A percentile compares a stretch with the other conserved stretches of the same genome.
phyloP scores from a whole-genome alignment of 2,888 invertebrate genomes.

The Aphrophora alni region DNA sequence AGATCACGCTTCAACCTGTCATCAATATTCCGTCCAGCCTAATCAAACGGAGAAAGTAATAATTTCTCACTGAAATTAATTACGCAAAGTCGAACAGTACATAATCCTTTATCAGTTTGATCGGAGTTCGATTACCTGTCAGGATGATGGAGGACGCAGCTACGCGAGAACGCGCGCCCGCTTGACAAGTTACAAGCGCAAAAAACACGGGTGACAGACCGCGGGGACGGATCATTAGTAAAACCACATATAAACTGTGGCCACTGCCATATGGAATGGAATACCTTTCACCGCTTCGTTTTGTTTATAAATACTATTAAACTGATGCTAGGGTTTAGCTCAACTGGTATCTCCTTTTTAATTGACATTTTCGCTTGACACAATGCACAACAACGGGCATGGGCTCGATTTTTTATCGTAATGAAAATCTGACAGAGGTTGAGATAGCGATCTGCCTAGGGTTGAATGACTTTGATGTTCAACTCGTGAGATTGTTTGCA shows the following conservation, averaged over 20 bases:
- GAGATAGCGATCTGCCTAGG: conserved; percentile 31
- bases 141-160: background rate
- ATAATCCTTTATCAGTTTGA: background rate
- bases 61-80: background rate
- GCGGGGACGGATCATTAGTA: background rate
- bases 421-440: conserved; percentile 36
- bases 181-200: conserved; percentile 6
- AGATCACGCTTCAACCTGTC: background rate
- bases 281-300: background rate
- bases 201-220: background rate
- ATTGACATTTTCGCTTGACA: conserved; percentile 39
- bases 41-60: background rate
- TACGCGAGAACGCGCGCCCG: background rate
- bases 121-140: background rate
- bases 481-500: conserved; percentile 28
- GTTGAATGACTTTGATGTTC: conserved; percentile 39
- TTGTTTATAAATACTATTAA: conserved; percentile 9
- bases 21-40: background rate
- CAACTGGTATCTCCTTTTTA: conserved; percentile 21
- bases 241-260: background rate
- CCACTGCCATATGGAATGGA: background rate
- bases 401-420: conserved; percentile 34
- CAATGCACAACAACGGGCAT: conserved; percentile 30
- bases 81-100: background rate
- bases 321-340: background rate